Conservation (phyloP, 2,113 vertebrate genomes). For the Myiozetetes cayanensis region DNA sequence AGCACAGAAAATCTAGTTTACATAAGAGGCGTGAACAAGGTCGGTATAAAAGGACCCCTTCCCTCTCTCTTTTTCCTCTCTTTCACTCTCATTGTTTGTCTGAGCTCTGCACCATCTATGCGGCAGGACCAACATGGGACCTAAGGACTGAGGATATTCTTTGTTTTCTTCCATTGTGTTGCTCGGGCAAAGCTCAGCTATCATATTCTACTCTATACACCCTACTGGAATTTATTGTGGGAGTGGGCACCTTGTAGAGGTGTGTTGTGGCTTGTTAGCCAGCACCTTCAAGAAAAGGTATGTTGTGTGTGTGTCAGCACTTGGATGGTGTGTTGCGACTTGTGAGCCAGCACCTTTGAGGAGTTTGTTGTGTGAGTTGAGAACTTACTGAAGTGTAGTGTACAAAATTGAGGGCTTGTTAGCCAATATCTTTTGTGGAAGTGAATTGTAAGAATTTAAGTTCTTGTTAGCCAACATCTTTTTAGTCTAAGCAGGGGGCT, state of each 20-base stretch:
- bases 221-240: not conserved
- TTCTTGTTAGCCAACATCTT: not conserved
- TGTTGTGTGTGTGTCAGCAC: not conserved
- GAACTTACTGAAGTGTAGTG: not conserved
- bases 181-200: not conserved
- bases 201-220: not conserved
- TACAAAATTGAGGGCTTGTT: not conserved
- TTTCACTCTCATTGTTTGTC: not conserved
- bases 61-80: not conserved
- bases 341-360: not conserved
- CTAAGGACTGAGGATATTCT: not conserved
- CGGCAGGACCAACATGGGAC: not conserved
- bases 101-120: not conserved
- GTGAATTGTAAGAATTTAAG: not conserved
- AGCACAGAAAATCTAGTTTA: not conserved
- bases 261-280: not conserved
- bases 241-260: not conserved
- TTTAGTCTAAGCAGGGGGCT: not conserved
- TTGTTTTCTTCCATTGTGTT: not conserved
- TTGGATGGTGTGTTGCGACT: not conserved
- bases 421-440: not conserved
- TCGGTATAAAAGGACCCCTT: not conserved
- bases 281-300: not conserved
- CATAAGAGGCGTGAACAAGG: not conserved
- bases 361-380: not conserved